Conservation (phyloP, 2,888 invertebrate species). For the Phaonia tiefii region DNA sequence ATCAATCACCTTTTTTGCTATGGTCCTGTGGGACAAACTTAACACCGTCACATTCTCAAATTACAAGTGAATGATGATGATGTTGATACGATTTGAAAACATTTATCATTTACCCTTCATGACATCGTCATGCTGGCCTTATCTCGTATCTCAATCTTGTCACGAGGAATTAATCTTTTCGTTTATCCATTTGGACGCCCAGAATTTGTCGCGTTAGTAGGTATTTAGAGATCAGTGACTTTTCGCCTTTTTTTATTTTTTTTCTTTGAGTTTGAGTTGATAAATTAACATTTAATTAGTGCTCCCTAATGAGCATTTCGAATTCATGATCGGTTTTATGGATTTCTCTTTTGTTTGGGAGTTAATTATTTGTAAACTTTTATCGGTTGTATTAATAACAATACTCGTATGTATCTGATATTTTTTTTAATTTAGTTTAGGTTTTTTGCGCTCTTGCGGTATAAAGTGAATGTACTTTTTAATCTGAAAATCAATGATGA, state of each 20-base stretch:
- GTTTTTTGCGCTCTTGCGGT: constrained; percentile 69
- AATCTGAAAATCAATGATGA: constrained; percentile 65
- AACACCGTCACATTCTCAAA: too few species aligned
- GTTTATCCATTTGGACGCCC: background rate
- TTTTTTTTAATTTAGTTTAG: too few species aligned
- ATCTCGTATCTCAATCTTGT: too few species aligned
- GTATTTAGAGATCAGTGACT: too few species aligned
- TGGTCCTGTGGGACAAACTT: too few species aligned
- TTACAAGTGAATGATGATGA: too few species aligned
- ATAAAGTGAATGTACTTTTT: constrained; percentile 78
- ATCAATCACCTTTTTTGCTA: too few species aligned
- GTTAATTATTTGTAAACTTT: constrained; percentile 23
- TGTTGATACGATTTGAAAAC: too few species aligned
- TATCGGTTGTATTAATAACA: constrained; percentile 20
- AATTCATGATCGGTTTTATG: constrained; percentile 29
- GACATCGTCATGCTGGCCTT: too few species aligned
- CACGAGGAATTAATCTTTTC: too few species aligned
- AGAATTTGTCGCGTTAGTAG: background rate
- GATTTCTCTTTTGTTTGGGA: constrained; percentile 46
- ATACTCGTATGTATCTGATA: constrained; percentile 39
- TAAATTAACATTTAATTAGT: constrained; percentile 49
- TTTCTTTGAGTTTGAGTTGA: background rate
- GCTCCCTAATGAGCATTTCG: constrained; percentile 47
- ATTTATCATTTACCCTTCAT: too few species aligned
- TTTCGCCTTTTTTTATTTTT: too few species aligned